These are phyloP conservation scores for Silurus asotus DNA, from an alignment of 2,113 vertebrate genomes.

Conservation along the genomic window DNA sequence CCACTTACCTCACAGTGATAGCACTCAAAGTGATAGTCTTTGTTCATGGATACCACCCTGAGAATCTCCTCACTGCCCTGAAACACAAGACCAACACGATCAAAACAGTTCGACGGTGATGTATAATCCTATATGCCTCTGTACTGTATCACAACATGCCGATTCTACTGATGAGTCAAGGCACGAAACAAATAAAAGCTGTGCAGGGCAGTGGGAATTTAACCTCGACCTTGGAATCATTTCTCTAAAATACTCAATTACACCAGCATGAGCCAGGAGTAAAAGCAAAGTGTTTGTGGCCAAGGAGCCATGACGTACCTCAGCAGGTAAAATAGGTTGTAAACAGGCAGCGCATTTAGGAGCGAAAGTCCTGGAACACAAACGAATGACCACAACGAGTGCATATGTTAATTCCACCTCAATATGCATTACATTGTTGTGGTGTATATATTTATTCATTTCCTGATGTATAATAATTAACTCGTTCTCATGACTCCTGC, in stretches of 20 bases:
- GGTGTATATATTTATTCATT: background rate
- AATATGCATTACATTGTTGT: too few relatives aligned
- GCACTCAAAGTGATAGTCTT: constrained; percentile 89
- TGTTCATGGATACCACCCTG: constrained; percentile 88
- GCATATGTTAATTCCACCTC: too few relatives aligned
- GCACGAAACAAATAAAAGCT: background rate
- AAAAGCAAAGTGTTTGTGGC: background rate
- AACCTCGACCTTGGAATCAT: background rate
- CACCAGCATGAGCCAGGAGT: background rate
- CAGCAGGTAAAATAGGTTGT: constrained; percentile 84
- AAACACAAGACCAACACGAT: constrained; percentile 31
- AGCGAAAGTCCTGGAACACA: constrained; percentile 77
- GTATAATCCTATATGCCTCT: constrained; percentile 4
- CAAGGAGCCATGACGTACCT: constrained; percentile 68
- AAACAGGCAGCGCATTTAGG: constrained; percentile 85
- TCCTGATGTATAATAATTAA: background rate
- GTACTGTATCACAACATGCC: background rate
- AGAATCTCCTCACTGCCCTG: constrained; percentile 88
- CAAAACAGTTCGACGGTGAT: background rate
- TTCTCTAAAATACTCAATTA: background rate
- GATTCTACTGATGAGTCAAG: constrained; percentile 5
- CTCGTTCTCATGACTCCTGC: background rate
- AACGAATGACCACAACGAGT: background rate
- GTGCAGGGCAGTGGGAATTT: background rate
- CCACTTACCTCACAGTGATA: constrained; percentile 86